Evolutionary conservation across 2,113 vertebrate species (phyloP).

Genomic region (Eidolon helvum): DNA sequence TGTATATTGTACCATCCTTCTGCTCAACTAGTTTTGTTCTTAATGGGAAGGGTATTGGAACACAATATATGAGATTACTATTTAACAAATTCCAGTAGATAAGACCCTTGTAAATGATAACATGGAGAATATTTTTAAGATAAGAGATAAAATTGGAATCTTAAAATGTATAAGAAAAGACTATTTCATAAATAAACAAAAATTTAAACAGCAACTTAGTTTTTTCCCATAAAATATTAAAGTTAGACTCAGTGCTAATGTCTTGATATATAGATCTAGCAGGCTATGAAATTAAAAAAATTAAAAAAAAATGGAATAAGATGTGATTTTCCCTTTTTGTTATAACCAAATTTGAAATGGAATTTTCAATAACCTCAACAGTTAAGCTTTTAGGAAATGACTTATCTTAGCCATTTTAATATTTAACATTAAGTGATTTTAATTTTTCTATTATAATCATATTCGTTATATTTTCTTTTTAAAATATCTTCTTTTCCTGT

Average conservation of each 20-base stretch:
- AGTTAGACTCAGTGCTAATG: background rate
- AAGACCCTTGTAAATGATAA: background rate
- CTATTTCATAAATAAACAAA: background rate
- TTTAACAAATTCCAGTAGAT: background rate
- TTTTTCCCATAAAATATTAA: background rate
- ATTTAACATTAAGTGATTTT: conserved; percentile 37
- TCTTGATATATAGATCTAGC: background rate
- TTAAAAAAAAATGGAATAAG: conserved; percentile 21
- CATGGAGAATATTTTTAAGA: background rate
- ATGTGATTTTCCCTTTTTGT: conserved; percentile 15
- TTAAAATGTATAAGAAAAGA: background rate
- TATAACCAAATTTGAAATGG: conserved; percentile 47
- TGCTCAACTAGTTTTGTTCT: background rate
- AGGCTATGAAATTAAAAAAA: background rate
- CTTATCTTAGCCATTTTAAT: conserved; percentile 48
- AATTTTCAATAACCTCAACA: conserved; percentile 38
- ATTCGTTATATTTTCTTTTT: background rate
- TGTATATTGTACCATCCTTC: background rate
- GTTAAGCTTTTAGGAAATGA: conserved; percentile 29
- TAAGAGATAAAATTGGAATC: background rate
- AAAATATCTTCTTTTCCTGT: background rate
- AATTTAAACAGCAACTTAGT: background rate
- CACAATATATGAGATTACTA: background rate
- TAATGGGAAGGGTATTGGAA: background rate
- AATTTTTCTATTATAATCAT: conserved; percentile 31